Base-by-base conservation (phyloP, 2,797 vertebrate species). In the Sphenodon punctatus region DNA sequence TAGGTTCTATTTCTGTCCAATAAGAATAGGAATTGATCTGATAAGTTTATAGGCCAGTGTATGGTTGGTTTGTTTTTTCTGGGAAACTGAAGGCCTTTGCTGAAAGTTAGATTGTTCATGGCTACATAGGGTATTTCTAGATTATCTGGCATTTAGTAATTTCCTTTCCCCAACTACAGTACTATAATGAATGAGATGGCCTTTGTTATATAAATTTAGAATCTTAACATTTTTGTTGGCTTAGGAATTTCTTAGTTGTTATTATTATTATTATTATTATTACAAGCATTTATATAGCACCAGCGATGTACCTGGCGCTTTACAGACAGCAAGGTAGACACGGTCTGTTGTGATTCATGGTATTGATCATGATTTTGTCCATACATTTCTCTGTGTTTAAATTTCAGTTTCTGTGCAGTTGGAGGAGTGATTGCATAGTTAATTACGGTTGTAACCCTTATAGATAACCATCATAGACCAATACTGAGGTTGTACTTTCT, bases 61-160 rank as follows among this genome's bases (percentile, higher is more conserved):
- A 53, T 70, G 32, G 83, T n/a, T n/a, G 73, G 66, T 32, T 58
- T 20, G 3, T 8, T 36, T 36, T 22, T 20, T 34, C 6, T 34
- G 11, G 71, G 65, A 85, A 86, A 87, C 8, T 9, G n/a, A 67
- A 82, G n/a, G 65, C 46, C 80, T 48, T 32, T 22, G 32, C 55
- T 73, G 2, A 46, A 79, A 88, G 30, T 38, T 19, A 86, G 73
- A 76, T 85, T n/a, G n/a, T n/a, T n/a, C n/a, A n/a, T n/a, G n/a
- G n/a, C n/a, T n/a, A n/a, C n/a, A n/a, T n/a, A n/a, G n/a, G n/a
- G n/a, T n/a, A n/a, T n/a, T n/a, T n/a, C n/a, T n/a, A n/a, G n/a
- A n/a, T n/a, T n/a, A n/a, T n/a, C n/a, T n/a, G n/a, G 67, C 6
- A 53, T 53, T 27, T 5, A 19, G 16, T 39, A 8, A 73, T 46